These are phyloP conservation scores for Apis dorsata DNA, from an alignment of 1,140 invertebrate genomes.

Conservation along the genomic window DNA sequence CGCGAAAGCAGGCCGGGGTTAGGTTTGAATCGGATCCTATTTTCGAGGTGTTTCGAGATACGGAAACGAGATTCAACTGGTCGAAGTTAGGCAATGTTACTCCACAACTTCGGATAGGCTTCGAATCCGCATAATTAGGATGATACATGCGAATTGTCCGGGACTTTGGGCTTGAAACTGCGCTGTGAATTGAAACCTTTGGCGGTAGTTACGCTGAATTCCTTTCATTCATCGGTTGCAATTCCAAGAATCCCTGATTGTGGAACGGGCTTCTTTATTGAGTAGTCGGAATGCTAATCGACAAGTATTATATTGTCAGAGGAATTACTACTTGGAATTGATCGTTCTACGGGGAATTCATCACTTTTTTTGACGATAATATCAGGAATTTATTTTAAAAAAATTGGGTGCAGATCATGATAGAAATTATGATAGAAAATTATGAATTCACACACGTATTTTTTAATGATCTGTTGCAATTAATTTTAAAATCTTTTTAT, in stretches of 20 bases:
- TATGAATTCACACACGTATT: no score
- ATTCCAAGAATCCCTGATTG: constrained; percentile 7
- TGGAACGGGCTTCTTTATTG: not conserved
- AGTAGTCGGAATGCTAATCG: not conserved
- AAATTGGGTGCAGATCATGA: no score
- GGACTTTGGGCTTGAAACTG: constrained; percentile 17
- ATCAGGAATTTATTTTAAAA: no score
- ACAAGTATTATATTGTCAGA: not conserved
- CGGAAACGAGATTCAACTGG: constrained; percentile 21
- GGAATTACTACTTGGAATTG: not conserved
- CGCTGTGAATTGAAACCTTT: constrained; percentile 12
- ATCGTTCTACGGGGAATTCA: not conserved
- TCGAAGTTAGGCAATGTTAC: constrained; percentile 1
- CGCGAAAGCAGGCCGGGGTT: no score
- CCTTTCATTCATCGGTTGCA: not conserved
- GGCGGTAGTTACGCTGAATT: constrained; percentile 6
- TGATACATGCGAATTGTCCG: constrained; percentile 33
- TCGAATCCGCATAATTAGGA: constrained; percentile 33
- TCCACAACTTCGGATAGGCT: constrained; percentile 15
- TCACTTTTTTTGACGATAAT: no score
- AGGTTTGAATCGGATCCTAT: constrained; percentile 13
- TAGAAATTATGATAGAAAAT: no score
- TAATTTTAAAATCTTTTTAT: no score
- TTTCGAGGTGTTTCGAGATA: constrained; percentile 11
- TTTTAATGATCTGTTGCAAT: no score